Evolutionary conservation across 1,140 invertebrate species (phyloP).

Genomic region (Drosophila mojavensis): DNA sequence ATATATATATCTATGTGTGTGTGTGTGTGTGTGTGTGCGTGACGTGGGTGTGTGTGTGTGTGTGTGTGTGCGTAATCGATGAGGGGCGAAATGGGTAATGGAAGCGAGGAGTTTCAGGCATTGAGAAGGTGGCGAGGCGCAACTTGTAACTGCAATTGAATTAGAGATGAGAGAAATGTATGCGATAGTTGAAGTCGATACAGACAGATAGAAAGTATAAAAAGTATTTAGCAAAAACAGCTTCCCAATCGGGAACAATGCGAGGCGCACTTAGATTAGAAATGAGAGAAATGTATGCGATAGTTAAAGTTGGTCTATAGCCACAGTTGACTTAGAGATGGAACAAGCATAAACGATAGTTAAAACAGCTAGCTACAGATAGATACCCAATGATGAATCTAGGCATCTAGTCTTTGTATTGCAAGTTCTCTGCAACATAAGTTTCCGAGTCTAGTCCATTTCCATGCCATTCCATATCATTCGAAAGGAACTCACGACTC

Average conservation of each 20-base stretch:
- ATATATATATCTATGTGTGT: constrained; percentile 13
- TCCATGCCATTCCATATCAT: no score
- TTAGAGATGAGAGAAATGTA: constrained; percentile 3
- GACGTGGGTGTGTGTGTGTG: not conserved
- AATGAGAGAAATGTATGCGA: not conserved
- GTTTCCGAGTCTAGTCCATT: no score
- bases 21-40: not conserved
- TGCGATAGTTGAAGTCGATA: not conserved
- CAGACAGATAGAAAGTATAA: no score
- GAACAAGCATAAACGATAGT: not conserved
- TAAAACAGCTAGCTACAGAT: no score
- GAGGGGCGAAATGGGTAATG: constrained; percentile 52
- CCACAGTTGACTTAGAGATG: not conserved
- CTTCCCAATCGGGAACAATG: not conserved
- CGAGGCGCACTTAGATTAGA: constrained; percentile 17
- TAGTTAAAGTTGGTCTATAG: not conserved
- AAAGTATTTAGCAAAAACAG: no score
- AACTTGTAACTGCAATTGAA: constrained; percentile 31
- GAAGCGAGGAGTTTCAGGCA: constrained; percentile 25
- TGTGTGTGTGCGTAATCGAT: constrained; percentile 47
- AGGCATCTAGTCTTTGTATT: no score
- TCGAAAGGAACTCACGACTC: not conserved
- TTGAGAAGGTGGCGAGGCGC: constrained; percentile 38
- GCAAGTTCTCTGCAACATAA: no score
- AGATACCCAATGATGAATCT: no score